Evolutionary conservation across 2,888 invertebrate genomes (phyloP), one percentile per base, ranked within the genome.

Genomic region (Bombylius major): DNA sequence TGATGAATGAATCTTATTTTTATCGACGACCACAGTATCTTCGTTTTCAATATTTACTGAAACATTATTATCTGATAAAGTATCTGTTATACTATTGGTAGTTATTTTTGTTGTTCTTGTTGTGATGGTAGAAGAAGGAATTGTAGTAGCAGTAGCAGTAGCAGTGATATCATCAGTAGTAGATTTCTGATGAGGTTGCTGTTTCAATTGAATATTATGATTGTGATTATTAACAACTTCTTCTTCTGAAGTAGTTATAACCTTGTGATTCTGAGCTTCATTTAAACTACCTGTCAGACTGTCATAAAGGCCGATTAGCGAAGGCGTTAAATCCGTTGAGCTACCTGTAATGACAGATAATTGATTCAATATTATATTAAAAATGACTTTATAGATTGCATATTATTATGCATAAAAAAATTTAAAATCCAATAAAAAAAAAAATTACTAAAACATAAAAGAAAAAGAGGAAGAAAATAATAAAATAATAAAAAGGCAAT

Each of bases 251-350:
- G 8, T 6, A 42, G 5, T 42, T 42, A 23, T 23, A 23, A 23
- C 23, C 23, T 23, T 23, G 23, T 23, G 23, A 23, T 42, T 42
- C 4, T 11, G 12, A 14, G 48, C n/a, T n/a, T 36, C 32, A 54
- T 77, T 64, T 77, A 81, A 65, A 79, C 79, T 68, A 57, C 65
- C 69, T 48, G 71, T 72, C 63, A 91, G 78, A 62, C 87, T 86
- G 77, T 93, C 92, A 73, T 90, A 91, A 75, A 90, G 87, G 61
- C 87, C 88, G 75, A 93, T 81, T 61, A 92, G 80, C 63, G 88
- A 86, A 58, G 91, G 89, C 70, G 89, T 85, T 72, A 93, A 78
- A 72, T 93, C 92, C 66, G 87, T 85, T 64, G 89, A 87, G 69
- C 88, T 85, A 73, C 91, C 92, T 92, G 83, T 50, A 82, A 81